Evolutionary conservation across 2,888 invertebrate species (phyloP).

Genomic region (Hypercompe scribonia): DNA sequence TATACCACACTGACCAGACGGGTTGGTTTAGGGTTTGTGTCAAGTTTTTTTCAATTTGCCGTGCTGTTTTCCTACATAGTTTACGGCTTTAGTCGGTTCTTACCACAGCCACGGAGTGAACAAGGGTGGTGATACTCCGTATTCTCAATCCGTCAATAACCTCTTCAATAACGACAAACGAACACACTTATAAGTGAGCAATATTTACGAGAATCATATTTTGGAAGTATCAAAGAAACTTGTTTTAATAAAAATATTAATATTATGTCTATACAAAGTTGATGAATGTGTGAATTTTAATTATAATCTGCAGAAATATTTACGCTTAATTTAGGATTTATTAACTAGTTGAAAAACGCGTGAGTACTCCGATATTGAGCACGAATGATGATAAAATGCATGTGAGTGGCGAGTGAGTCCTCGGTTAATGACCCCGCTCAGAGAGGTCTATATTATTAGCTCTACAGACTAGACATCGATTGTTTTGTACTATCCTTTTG

Average conservation of each 20-base stretch:
- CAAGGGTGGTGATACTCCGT: no score
- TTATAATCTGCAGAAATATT: neutral
- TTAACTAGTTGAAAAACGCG: neutral
- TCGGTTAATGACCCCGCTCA: no score
- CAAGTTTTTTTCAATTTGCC: no score
- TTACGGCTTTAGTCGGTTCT: no score
- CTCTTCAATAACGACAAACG: no score
- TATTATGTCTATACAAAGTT: neutral
- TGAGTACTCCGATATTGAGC: neutral
- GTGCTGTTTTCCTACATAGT: no score
- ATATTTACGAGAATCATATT: neutral
- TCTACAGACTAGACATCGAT: neutral
- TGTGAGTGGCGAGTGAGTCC: neutral
- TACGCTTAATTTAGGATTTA: neutral
- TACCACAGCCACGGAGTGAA: no score
- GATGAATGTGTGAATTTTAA: neutral
- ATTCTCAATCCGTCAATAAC: no score
- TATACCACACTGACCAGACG: no score
- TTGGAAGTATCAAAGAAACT: neutral
- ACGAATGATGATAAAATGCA: neutral
- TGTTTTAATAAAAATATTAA: neutral
- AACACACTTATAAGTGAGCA: neutral
- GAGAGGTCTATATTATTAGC: neutral
- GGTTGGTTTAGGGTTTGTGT: no score
- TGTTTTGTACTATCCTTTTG: no score